phyloP scores from a whole-genome alignment of 2,797 vertebrate genomes.

The Cossypha heuglini region DNA sequence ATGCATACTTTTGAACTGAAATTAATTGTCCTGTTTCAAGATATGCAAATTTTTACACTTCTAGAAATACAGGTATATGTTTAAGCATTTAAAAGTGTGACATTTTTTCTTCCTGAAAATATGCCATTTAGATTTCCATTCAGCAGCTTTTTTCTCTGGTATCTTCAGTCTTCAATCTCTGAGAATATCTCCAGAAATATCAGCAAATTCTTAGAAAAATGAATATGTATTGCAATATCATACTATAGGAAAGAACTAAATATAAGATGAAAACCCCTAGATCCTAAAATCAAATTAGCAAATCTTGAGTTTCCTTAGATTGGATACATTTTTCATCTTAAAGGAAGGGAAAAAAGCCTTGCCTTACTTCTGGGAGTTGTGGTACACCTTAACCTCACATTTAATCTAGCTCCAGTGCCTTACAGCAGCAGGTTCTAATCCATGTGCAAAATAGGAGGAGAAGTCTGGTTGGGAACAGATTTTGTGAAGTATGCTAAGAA shows the following conservation, averaged over 20 bases:
- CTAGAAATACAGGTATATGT: background rate
- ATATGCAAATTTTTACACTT: background rate
- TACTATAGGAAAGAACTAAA: background rate
- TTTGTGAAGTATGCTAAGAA: background rate
- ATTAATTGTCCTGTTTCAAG: background rate
- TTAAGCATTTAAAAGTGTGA: background rate
- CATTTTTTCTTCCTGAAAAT: background rate
- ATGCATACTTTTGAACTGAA: background rate
- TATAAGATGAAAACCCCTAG: background rate
- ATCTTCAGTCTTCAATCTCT: background rate
- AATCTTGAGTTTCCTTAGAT: background rate
- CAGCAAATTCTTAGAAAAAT: background rate
- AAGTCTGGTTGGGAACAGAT: background rate
- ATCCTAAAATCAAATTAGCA: background rate
- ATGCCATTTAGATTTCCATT: background rate
- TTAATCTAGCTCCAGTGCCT: background rate
- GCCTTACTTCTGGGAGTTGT: background rate
- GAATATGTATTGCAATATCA: background rate
- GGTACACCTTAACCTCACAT: background rate
- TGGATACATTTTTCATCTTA: background rate
- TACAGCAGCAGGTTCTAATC: background rate
- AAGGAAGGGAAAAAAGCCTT: background rate
- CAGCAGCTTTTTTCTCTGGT: background rate
- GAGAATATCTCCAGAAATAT: background rate
- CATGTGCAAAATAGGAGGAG: background rate